Base-by-base conservation (phyloP, 2,888 invertebrate species). In the Ganaspis brasiliensis region DNA sequence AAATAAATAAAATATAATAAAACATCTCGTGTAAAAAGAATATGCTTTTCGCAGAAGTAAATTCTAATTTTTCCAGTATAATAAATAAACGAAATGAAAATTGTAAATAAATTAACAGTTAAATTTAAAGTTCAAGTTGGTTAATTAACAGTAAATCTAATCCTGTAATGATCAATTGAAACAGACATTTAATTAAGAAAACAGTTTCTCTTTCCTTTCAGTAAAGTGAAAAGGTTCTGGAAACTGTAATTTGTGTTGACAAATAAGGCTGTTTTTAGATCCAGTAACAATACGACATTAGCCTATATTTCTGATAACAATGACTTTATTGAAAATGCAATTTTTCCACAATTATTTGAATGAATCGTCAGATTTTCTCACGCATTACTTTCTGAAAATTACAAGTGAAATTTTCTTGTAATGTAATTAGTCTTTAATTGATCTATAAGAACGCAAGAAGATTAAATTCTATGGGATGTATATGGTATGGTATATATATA, bases 151-250 rank as follows among this genome's bases (percentile, higher is more conserved):
- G 16, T 14, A 49, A 49, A n/a, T 49, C n/a, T 8, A 35, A 35
- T 4, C 35, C 8, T 35, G 8, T n/a, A 49, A 49, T 49, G 5
- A n/a, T n/a, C 49, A 49, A 49, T 49, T 49, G 49, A 49, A 49
- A 49, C n/a, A n/a, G n/a, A 49, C 49, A n/a, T 49, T 49, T 49
- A 49, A 49, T 49, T 49, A 61, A 61, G 19, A 61, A 19, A 61
- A 61, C 10, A 35, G 35, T 35, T 37, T 61, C 35, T 12, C 37
- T 37, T 61, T 61, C 8, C 37, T 37, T 16, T 35, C 12, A 37
- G 8, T 37, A 19, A 61, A 61, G 37, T 35, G 16, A 35, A 61
- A 61, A 35, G 31, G 16, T 9, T 19, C 16, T 10, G 12, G 19
- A 19, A 37, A 37, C 10, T 35, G 4, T 35, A 16, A 35, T 61